phyloP scores from a whole-genome alignment of 1,140 invertebrate species.

The Carposina sasakii region DNA sequence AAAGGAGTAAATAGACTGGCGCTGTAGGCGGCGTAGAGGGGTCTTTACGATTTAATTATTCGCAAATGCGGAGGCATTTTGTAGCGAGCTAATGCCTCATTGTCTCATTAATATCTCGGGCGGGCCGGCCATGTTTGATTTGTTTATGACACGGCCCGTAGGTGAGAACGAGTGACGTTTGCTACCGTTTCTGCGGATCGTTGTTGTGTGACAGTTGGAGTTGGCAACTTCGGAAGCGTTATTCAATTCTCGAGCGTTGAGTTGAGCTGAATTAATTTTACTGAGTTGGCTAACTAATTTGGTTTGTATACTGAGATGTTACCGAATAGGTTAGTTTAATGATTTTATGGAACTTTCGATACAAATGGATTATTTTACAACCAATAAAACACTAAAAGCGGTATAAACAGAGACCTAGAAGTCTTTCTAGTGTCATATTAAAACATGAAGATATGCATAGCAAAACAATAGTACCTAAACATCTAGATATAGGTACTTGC shows the following conservation, averaged over 20 bases:
- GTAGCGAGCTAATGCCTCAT: conserved; percentile 71
- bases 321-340: too few relatives aligned
- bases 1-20: conserved; percentile 70
- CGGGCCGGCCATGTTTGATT: conserved; percentile 66
- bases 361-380: too few relatives aligned
- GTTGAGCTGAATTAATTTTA: conserved; percentile 17
- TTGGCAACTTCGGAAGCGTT: conserved; percentile 32
- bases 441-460: too few relatives aligned
- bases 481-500: too few relatives aligned
- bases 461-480: too few relatives aligned
- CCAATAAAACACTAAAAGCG: too few relatives aligned
- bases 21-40: conserved; percentile 65
- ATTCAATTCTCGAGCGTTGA: conserved; percentile 29
- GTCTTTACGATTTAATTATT: conserved; percentile 73
- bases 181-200: conserved; percentile 10
- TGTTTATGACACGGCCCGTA: conserved; percentile 63
- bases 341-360: too few relatives aligned
- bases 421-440: too few relatives aligned
- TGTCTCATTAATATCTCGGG: conserved; percentile 71
- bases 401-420: too few relatives aligned
- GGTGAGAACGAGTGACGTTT: conserved; percentile 40
- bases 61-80: conserved; percentile 71
- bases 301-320: too few relatives aligned
- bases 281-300: background rate
- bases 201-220: conserved; percentile 14